Evolutionary conservation across 2,113 vertebrate genomes (phyloP), one percentile per base, ranked within the genome.

Genomic region (Anas platyrhynchos): DNA sequence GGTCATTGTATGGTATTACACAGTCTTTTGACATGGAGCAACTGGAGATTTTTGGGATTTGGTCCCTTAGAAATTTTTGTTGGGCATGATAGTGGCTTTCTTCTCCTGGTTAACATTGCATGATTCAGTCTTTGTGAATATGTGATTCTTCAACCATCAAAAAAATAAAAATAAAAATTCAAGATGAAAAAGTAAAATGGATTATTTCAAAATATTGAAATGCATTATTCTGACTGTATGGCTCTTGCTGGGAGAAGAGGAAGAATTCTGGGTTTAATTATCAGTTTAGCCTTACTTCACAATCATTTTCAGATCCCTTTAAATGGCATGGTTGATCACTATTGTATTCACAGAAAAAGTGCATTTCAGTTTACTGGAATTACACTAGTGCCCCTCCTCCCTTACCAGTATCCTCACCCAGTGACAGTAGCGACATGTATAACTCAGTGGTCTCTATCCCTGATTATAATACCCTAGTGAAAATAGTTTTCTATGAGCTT

Each of bases 21-120:
- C 14, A 59, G 6, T 48, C 21, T 66, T 38, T 52, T 68, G n/a
- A 20, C 9, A 29, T 0, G 1, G 41, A 91, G 23, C 0, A 2
- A 2, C 25, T 2, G 0, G 7, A 48, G 44, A 0, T 62, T 88
- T 59, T 2, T 6, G 32, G 27, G 20, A 36, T 3, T 0, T 84
- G 46, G 16, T 15, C 26, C 20, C 6, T 7, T 2, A 25, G 12
- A 11, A 2, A 16, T 41, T 16, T 84, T 54, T 46, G 0, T n/a
- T 34, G 22, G 17, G 1, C 7, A 7, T 18, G 44, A 54, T 26
- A 83, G 66, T 6, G 23, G 5, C 10, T 69, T 77, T 36, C 44
- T 77, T 56, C 55, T 67, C 32, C 1, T 2, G 25, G 14, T 46
- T 74, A 63, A 29, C 32, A 13, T 10, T 18, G 18, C 14, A 11